phyloP scores from a whole-genome alignment of 2,113 vertebrate species.

The Centropristis striata region DNA sequence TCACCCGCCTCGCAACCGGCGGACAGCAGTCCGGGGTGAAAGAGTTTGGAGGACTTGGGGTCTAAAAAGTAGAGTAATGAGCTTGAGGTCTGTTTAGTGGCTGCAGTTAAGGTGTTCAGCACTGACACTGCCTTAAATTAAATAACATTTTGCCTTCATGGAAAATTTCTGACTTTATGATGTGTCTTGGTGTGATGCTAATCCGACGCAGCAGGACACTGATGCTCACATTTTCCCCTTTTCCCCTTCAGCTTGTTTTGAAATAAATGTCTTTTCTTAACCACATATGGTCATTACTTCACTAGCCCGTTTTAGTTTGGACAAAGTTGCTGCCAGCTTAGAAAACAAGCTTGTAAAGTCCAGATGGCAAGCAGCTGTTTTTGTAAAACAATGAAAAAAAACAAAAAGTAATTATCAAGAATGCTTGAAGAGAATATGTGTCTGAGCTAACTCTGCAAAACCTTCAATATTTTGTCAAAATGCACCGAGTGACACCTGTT shows the following conservation, averaged over 20 bases:
- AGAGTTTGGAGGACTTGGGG: conserved; percentile 78
- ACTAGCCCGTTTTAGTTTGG: background rate
- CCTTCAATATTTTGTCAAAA: background rate
- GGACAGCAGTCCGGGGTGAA: conserved; percentile 87
- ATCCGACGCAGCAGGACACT: background rate
- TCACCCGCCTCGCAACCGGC: conserved; percentile 85
- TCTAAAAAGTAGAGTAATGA: conserved; percentile 39
- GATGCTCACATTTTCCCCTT: background rate
- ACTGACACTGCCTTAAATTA: background rate
- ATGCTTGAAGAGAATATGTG: background rate
- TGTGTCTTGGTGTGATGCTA: conserved; percentile 21
- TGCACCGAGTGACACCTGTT: background rate
- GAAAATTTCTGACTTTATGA: conserved; percentile 5
- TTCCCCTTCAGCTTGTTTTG: conserved; percentile 27
- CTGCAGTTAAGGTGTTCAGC: background rate
- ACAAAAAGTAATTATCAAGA: background rate
- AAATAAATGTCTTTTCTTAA: conserved; percentile 60
- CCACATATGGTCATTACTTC: background rate
- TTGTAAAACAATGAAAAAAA: background rate
- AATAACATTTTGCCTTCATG: conserved; percentile 17
- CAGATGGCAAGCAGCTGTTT: background rate
- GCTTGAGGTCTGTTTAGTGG: background rate
- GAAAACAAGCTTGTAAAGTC: background rate
- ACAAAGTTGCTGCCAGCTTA: background rate
- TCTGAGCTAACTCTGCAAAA: background rate